Conservation (phyloP, 1,140 invertebrate genomes). For the Brachionus asplanchnoidis region DNA sequence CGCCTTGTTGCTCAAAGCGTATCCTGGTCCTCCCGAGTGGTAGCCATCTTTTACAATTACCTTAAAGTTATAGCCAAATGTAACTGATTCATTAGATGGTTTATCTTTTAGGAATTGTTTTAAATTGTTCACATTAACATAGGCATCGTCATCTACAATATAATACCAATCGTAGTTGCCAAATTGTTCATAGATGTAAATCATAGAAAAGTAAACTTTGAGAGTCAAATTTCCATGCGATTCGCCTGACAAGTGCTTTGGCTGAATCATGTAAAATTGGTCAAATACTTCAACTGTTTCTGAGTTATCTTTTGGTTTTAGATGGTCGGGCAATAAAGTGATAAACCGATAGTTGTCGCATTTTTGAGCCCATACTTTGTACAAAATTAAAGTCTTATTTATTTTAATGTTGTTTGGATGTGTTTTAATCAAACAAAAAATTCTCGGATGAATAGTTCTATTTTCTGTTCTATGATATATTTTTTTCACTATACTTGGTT, state of each 20-base stretch:
- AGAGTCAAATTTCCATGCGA: not conserved
- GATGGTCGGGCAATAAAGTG: not conserved
- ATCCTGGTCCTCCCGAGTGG: slow-evolving; percentile 47
- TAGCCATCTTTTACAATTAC: not conserved
- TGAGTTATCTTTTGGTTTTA: not conserved
- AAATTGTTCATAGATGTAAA: slow-evolving; percentile 58
- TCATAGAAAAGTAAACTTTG: not conserved
- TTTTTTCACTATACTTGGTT: not conserved
- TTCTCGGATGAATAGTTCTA: not conserved
- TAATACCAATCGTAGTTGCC: slow-evolving; percentile 74
- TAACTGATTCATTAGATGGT: slow-evolving; percentile 44
- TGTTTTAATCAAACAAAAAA: not conserved
- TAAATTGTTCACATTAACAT: slow-evolving; percentile 61
- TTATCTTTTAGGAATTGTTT: slow-evolving; percentile 49
- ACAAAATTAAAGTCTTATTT: not conserved
- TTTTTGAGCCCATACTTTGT: not conserved
- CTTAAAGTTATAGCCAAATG: slow-evolving; percentile 26
- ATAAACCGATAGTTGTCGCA: not conserved
- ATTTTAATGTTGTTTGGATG: not conserved
- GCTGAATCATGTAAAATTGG: slow-evolving; percentile 1
- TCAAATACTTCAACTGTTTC: not conserved
- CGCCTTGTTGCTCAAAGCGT: slow-evolving; percentile 47
- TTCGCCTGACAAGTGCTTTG: not conserved
- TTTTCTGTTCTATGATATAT: not conserved
- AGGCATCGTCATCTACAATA: slow-evolving; percentile 90